These are phyloP conservation scores for Thumatha senex DNA, from an alignment of 2,888 invertebrate genomes.

Conservation along the genomic window DNA sequence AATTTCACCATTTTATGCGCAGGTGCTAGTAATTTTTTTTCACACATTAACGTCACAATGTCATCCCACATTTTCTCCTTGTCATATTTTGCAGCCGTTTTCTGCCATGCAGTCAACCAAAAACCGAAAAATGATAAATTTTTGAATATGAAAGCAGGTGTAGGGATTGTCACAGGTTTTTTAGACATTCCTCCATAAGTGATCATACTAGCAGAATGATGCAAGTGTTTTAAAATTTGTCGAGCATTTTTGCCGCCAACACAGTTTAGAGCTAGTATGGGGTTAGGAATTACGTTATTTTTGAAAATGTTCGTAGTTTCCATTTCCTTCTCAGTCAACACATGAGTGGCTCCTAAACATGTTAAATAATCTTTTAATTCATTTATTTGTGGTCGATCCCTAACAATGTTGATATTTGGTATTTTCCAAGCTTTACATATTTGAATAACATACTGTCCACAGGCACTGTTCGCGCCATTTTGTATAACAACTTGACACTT, in stretches of 20 bases:
- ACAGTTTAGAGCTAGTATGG: slow-evolving; percentile 95
- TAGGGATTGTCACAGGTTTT: slow-evolving; percentile 93
- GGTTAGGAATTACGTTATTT: slow-evolving; percentile 82
- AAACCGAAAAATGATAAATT: slow-evolving; percentile 93
- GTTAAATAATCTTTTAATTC: slow-evolving; percentile 87
- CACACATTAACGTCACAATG: slow-evolving; percentile 87
- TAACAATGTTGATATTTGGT: slow-evolving; percentile 92
- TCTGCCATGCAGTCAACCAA: slow-evolving; percentile 98
- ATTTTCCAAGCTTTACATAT: slow-evolving; percentile 92
- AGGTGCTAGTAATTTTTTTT: slow-evolving; percentile 89
- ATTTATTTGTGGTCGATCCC: slow-evolving; percentile 90
- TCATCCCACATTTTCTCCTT: slow-evolving; percentile 90
- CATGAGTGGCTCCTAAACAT: slow-evolving; percentile 91
- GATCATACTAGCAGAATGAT: slow-evolving; percentile 91
- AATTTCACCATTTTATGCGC: slow-evolving; percentile 89
- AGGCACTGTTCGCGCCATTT: slow-evolving; percentile 98
- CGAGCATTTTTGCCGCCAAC: slow-evolving; percentile 94
- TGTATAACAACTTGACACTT: slow-evolving; percentile 95
- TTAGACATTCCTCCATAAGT: slow-evolving; percentile 99
- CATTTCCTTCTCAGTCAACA: slow-evolving; percentile 87
- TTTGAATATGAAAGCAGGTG: slow-evolving; percentile 92
- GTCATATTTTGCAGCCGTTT: slow-evolving; percentile 82
- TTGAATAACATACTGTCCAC: slow-evolving; percentile 98
- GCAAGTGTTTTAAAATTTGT: slow-evolving; percentile 91
- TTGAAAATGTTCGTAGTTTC: slow-evolving; percentile 65